Evolutionary conservation across 2,888 invertebrate genomes (phyloP), one percentile per base, ranked within the genome.

Genomic region (Boloria euphrosyne): DNA sequence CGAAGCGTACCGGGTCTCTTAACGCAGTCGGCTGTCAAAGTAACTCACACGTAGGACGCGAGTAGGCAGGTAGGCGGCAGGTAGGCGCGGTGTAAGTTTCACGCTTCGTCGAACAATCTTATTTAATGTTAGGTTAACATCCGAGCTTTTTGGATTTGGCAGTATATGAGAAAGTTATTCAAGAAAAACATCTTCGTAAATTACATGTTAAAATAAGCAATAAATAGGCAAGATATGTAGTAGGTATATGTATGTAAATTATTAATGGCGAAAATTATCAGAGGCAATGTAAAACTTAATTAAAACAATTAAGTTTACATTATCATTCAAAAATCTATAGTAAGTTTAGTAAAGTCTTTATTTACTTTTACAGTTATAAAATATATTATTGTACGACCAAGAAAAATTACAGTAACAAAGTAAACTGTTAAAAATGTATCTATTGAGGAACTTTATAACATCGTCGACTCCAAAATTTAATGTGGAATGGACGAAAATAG

Each of bases 11-110:
- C 52, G 27, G 13, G 50, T 57, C 47, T 52, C 67, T 63, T 75
- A 68, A 75, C 67, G 78, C 79, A 81, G 73, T 76, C 76, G 72
- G 60, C 76, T 78, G 81, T 78, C 78, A 80, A 79, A 80, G 77
- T 80, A 75, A 78, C 70, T 73, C 68, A 74, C 69, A 77, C 74
- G 74, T 75, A 76, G 73, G 77, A 74, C 73, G 74, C 73, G 70
- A 62, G 49, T 67, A 59, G 22, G 22, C 22, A 61, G 53, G 49
- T 67, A 59, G 22, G 22, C 22, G 62, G 53, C 54, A 67, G 67
- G 64, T 67, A 70, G 61, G 61, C 54, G 71, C 70, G 67, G 77
- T 76, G 74, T 76, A 74, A 74, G 73, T 74, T 75, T 75, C 72
- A 74, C 77, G 67, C 74, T 68, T 72, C 74, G 70, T 60, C 69